phyloP scores from a whole-genome alignment of 2,888 invertebrate species.

The Yponomeuta sedellus region DNA sequence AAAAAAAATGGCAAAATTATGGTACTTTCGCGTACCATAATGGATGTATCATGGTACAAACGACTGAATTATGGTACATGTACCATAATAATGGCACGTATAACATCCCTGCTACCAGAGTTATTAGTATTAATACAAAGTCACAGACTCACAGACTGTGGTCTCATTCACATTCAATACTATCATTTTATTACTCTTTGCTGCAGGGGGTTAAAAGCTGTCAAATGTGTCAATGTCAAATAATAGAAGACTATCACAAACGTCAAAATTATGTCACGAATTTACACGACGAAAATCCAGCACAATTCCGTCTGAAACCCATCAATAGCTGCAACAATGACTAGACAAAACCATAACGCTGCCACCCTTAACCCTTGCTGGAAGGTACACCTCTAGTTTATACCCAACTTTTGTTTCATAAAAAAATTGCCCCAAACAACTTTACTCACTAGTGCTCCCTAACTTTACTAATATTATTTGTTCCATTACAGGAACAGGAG shows the following conservation, averaged over 20 bases:
- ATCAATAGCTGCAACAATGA: constrained; percentile 33
- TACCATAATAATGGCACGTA: too few species aligned
- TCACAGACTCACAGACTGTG: too few species aligned
- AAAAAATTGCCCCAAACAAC: neutral
- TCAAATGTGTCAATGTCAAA: too few species aligned
- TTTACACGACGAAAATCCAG: neutral
- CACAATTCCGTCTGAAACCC: neutral
- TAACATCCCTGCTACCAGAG: too few species aligned
- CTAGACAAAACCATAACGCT: constrained; percentile 44
- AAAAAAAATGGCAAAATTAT: too few species aligned
- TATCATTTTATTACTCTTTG: too few species aligned
- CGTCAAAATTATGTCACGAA: neutral
- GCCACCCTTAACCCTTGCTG: constrained; percentile 63
- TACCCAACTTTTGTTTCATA: neutral
- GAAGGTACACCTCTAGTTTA: constrained; percentile 36
- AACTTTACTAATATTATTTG: neutral
- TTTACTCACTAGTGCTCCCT: neutral
- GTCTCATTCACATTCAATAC: too few species aligned
- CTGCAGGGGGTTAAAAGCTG: too few species aligned
- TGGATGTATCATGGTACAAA: too few species aligned
- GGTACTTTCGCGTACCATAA: too few species aligned
- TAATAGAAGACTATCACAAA: neutral
- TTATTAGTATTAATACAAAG: too few species aligned
- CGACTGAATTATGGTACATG: too few species aligned
- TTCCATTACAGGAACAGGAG: constrained; percentile 80